Evolutionary conservation across 2,113 vertebrate genomes (phyloP).

Genomic region (Silurus meridionalis): DNA sequence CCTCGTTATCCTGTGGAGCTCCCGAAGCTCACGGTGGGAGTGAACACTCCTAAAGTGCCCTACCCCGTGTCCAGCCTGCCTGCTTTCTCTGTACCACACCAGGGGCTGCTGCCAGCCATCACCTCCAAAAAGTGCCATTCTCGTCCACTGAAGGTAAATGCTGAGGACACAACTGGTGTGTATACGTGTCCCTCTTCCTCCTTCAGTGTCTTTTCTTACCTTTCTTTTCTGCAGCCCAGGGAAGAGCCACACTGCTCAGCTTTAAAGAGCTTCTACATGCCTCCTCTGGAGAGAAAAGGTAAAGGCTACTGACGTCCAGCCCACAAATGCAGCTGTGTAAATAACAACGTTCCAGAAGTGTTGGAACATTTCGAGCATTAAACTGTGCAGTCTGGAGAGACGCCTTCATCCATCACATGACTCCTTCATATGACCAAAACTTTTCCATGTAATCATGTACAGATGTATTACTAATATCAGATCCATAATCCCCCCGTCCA

Average conservation of each 20-base stretch:
- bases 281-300: conserved; percentile 69
- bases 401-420: not conserved
- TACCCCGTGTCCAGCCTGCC: conserved; percentile 64
- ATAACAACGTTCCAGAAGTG: not conserved
- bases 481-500: not conserved
- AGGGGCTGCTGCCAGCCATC: conserved; percentile 64
- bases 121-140: conserved; percentile 69
- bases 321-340: not conserved
- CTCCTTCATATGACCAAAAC: not conserved
- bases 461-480: not conserved
- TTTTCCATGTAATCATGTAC: not conserved
- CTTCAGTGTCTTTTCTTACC: not conserved
- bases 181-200: not conserved
- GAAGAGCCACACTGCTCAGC: conserved; percentile 64
- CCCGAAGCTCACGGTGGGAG: conserved; percentile 69
- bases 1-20: conserved; percentile 64
- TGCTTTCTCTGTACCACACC: conserved; percentile 57
- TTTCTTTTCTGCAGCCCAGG: conserved; percentile 68
- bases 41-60: conserved; percentile 62
- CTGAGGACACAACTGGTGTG: not conserved
- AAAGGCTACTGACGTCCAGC: conserved; percentile 67
- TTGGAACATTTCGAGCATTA: not conserved
- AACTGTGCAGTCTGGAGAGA: not conserved
- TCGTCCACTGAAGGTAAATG: conserved; percentile 71
- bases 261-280: conserved; percentile 72